Percentiles rank a stretch among this genome's conserved stretches.
phyloP scores from a whole-genome alignment of 2,888 invertebrate genomes.

The Luffia ferchaultella region DNA sequence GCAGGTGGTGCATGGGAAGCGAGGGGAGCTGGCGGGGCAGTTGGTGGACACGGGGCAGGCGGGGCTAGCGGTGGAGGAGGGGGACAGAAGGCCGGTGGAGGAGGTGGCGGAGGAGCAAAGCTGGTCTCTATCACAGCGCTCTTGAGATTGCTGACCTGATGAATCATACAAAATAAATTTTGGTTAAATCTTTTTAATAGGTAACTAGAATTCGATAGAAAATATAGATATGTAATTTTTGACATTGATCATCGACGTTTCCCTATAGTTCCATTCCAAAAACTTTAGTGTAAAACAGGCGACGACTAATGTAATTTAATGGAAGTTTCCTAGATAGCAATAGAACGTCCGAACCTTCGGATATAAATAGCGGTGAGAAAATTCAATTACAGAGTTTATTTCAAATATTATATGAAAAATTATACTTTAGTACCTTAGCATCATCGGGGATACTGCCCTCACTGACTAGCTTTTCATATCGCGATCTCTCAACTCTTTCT shows the following conservation, averaged over 20 bases:
- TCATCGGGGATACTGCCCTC: constrained; percentile 94
- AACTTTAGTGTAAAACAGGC: no score
- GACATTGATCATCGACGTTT: no score
- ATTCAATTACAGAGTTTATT: no score
- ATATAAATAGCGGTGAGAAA: no score
- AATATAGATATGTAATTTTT: no score
- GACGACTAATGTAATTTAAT: no score
- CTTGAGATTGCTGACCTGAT: constrained; percentile 56
- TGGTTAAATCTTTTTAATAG: neutral
- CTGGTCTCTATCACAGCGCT: constrained; percentile 50
- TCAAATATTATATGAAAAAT: no score
- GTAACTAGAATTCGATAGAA: no score
- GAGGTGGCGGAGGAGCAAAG: constrained; percentile 34
- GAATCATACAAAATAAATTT: no score
- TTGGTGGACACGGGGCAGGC: constrained; percentile 67
- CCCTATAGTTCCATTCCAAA: no score
- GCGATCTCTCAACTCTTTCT: constrained; percentile 81
- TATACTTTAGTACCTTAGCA: constrained; percentile 81
- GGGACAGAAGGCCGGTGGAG: constrained; percentile 66
- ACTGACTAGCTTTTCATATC: constrained; percentile 85
- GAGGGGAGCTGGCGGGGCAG: constrained; percentile 64
- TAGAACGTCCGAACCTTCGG: no score
- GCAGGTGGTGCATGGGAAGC: constrained; percentile 60
- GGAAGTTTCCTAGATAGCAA: no score
- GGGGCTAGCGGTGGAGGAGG: constrained; percentile 66